Percentiles rank a stretch among this genome's conserved stretches.
Conservation (phyloP, 2,888 invertebrate genomes). For the Leptopterna dolabrata region DNA sequence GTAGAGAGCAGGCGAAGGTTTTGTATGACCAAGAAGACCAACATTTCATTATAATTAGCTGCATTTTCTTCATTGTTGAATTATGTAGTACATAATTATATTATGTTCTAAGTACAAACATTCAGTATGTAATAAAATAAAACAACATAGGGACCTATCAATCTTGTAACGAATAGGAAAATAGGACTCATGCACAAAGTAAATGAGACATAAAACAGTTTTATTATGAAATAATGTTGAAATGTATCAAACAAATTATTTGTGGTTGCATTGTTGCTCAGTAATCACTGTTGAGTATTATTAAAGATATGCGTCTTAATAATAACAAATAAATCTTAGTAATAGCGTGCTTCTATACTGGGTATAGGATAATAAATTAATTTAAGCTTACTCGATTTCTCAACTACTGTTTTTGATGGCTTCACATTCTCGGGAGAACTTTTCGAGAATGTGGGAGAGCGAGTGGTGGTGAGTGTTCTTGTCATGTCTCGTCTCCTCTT, state of each 20-base stretch:
- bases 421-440: too few species aligned
- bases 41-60: not conserved
- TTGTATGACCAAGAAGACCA: not conserved
- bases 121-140: not conserved
- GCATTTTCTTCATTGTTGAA: not conserved
- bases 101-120: not conserved
- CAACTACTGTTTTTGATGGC: too few species aligned
- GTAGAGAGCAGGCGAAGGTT: too few species aligned
- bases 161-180: not conserved
- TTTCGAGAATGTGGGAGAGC: too few species aligned
- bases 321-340: not conserved
- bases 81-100: not conserved
- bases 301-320: not conserved
- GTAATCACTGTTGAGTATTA: not conserved
- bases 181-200: not conserved
- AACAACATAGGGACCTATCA: not conserved
- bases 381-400: not conserved
- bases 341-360: not conserved
- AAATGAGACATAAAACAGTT: not conserved
- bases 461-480: too few species aligned
- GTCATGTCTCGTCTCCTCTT: too few species aligned
- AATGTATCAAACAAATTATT: not conserved
- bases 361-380: not conserved
- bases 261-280: not conserved
- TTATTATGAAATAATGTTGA: not conserved